Conservation (phyloP, 2,113 vertebrate species). For the Hippopotamus amphibius region DNA sequence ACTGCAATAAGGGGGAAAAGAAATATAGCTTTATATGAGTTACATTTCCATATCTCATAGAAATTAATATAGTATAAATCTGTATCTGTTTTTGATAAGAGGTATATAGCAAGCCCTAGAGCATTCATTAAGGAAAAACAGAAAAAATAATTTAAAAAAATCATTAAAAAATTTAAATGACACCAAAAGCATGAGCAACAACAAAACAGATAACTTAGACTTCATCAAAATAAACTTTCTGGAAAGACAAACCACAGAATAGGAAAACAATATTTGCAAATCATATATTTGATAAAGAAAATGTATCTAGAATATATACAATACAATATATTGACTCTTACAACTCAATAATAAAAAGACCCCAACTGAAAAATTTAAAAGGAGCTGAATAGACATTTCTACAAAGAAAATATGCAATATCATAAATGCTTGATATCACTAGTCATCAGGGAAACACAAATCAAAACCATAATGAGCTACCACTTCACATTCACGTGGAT, state of each 20-base stretch:
- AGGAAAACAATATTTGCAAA: not conserved
- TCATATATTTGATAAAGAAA: not conserved
- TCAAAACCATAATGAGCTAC: not conserved
- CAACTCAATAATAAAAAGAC: not conserved
- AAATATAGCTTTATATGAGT: not conserved
- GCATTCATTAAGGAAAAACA: not conserved
- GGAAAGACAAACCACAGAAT: not conserved
- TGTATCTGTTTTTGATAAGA: not conserved
- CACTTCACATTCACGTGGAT: not conserved
- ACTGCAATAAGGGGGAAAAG: not conserved
- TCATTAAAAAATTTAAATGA: not conserved
- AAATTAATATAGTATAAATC: conserved; percentile 30
- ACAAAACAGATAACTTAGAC: not conserved
- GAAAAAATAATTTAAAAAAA: not conserved
- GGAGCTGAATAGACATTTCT: not conserved
- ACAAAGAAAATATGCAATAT: not conserved
- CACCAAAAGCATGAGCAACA: not conserved
- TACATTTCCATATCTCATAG: not conserved
- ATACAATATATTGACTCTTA: not conserved
- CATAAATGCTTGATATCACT: not conserved
- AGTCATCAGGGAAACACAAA: not conserved
- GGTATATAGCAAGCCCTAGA: not conserved
- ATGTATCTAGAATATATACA: not conserved
- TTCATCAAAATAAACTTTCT: not conserved
- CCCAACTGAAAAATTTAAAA: not conserved